phyloP scores from a whole-genome alignment of 2,797 vertebrate genomes.

The Mergus octosetaceus region DNA sequence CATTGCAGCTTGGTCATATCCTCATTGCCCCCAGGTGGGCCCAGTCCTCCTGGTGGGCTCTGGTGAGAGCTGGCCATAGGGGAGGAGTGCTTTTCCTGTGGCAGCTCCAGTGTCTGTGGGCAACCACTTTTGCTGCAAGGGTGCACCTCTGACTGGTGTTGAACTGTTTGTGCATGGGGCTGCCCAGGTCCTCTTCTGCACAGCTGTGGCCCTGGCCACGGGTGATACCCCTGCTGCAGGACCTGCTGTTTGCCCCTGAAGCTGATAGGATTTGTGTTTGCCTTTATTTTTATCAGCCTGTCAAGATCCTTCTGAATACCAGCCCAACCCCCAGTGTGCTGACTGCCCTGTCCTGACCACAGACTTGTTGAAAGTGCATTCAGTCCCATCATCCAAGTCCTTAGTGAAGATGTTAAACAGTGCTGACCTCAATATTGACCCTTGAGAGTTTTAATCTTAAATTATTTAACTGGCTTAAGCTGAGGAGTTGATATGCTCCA shows the following conservation, averaged over 20 bases:
- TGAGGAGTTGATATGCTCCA: fast-evolving
- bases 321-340: background rate
- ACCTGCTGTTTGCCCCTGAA: background rate
- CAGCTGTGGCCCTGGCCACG: background rate
- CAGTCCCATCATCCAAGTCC: background rate
- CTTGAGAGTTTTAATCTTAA: background rate
- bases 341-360: background rate
- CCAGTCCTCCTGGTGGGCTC: background rate
- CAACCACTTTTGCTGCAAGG: background rate
- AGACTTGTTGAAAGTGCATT: background rate
- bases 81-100: background rate
- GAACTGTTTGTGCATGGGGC: background rate
- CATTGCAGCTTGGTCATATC: background rate
- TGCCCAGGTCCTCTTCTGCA: background rate
- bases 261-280: background rate
- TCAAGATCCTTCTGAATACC: background rate
- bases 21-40: background rate
- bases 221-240: background rate
- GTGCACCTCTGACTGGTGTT: background rate
- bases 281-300: background rate
- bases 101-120: background rate
- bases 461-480: background rate
- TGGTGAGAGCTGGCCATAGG: background rate
- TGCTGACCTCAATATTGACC: background rate
- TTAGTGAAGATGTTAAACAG: background rate